Conservation (phyloP, 2,888 invertebrate species). For the Melieria picta region DNA sequence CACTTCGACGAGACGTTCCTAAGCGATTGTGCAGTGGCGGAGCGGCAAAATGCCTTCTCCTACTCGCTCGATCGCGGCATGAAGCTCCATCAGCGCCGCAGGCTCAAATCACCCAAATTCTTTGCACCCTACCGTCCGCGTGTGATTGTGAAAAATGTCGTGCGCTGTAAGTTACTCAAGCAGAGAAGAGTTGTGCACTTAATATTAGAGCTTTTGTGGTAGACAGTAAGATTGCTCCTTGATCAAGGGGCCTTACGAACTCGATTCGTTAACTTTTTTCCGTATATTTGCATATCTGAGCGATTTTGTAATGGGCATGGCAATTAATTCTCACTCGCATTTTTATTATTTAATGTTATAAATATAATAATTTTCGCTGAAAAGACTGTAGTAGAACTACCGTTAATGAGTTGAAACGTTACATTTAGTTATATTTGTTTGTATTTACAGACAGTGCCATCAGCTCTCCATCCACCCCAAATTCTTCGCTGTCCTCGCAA, state of each 20-base stretch:
- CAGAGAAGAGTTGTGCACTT: too few relatives aligned
- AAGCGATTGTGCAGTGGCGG: slow-evolving; percentile 58
- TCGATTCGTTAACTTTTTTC: too few relatives aligned
- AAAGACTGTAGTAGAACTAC: too few relatives aligned
- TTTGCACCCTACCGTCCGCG: slow-evolving; percentile 44
- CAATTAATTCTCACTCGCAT: too few relatives aligned
- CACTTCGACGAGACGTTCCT: slow-evolving; percentile 64
- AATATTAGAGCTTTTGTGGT: too few relatives aligned
- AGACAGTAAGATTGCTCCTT: too few relatives aligned
- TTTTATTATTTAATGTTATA: too few relatives aligned
- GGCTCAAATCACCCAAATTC: slow-evolving; percentile 54
- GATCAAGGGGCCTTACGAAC: too few relatives aligned
- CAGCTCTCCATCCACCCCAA: slow-evolving; percentile 64
- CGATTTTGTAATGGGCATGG: neutral
- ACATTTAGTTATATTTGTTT: neutral
- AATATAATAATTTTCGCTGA: too few relatives aligned
- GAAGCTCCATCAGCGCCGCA: slow-evolving; percentile 54
- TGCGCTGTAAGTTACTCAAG: slow-evolving; percentile 55
- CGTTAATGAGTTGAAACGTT: too few relatives aligned
- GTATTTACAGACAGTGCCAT: slow-evolving; percentile 58
- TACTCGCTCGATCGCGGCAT: slow-evolving; percentile 49
- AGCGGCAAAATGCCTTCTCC: slow-evolving; percentile 58
- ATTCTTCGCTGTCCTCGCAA: slow-evolving; percentile 51
- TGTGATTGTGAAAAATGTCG: slow-evolving; percentile 57
- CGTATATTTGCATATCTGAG: neutral